These are phyloP conservation scores for Nephrotoma flavescens DNA, from an alignment of 2,888 invertebrate species.

Conservation along the genomic window DNA sequence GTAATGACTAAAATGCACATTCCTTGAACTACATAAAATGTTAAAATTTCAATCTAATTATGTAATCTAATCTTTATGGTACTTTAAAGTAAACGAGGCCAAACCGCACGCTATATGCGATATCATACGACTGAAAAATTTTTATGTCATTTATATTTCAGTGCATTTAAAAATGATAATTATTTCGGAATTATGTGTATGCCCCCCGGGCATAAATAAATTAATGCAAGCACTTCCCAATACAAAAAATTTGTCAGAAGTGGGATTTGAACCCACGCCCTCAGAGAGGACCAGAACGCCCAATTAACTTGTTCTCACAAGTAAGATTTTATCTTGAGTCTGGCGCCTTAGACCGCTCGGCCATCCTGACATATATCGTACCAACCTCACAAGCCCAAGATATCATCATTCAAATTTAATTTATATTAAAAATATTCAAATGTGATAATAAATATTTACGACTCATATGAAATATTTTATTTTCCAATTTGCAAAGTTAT, in stretches of 20 bases:
- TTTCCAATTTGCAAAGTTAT: neutral
- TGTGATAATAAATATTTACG: neutral
- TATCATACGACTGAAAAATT: no score
- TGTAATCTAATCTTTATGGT: no score
- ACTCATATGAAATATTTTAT: neutral
- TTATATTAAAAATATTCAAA: neutral
- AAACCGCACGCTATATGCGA: no score
- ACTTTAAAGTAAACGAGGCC: no score
- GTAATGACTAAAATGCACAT: no score
- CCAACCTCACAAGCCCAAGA: no score
- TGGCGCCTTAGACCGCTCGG: constrained; percentile 7
- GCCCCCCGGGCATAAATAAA: no score
- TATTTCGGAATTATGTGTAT: no score
- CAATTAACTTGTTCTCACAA: neutral
- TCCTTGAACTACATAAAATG: no score
- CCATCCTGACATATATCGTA: neutral
- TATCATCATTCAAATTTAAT: neutral
- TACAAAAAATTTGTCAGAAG: constrained; percentile 4
- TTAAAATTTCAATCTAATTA: no score
- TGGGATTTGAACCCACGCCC: constrained; percentile 6
- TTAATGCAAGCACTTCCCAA: neutral
- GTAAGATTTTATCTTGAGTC: constrained; percentile 1
- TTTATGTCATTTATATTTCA: no score
- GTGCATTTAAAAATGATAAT: no score
- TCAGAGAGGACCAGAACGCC: constrained; percentile 5